A percentile compares a stretch with the other conserved stretches of the same genome.
Evolutionary conservation across 2,888 invertebrate species (phyloP).

Genomic region (Sisyra terminalis): DNA sequence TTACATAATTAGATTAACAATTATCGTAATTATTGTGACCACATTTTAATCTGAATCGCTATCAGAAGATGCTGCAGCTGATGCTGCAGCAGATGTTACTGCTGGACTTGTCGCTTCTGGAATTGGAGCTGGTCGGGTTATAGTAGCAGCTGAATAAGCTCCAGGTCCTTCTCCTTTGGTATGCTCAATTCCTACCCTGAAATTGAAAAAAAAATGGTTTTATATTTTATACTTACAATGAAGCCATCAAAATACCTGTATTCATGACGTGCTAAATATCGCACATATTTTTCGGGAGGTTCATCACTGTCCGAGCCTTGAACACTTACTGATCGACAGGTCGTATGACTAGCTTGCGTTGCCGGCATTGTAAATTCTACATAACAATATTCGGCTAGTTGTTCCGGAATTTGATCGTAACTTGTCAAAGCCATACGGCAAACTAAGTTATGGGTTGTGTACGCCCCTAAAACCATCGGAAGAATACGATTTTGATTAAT

Average conservation of each 20-base stretch:
- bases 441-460: conserved; percentile 91
- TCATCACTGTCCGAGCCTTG: conserved; percentile 70
- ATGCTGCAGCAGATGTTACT: conserved; percentile 24
- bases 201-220: conserved; percentile 10
- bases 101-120: conserved; percentile 21
- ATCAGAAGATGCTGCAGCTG: conserved; percentile 27
- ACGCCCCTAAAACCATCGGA: conserved; percentile 66
- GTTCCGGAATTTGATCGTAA: conserved; percentile 93
- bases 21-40: background rate
- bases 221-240: background rate
- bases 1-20: too few species aligned
- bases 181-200: conserved; percentile 77
- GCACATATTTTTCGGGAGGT: conserved; percentile 96
- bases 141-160: conserved; percentile 49
- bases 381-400: conserved; percentile 70
- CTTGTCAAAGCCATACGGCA: conserved; percentile 90
- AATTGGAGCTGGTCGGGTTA: conserved; percentile 24
- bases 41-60: conserved; percentile 15
- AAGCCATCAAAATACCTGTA: conserved; percentile 49
- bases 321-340: conserved; percentile 84
- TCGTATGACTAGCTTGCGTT: conserved; percentile 88
- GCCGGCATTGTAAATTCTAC: conserved; percentile 99
- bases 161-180: conserved; percentile 56
- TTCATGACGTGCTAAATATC: conserved; percentile 90
- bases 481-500: too few species aligned